phyloP scores from a whole-genome alignment of 2,113 vertebrate species.

The Rhynchomys soricoides region DNA sequence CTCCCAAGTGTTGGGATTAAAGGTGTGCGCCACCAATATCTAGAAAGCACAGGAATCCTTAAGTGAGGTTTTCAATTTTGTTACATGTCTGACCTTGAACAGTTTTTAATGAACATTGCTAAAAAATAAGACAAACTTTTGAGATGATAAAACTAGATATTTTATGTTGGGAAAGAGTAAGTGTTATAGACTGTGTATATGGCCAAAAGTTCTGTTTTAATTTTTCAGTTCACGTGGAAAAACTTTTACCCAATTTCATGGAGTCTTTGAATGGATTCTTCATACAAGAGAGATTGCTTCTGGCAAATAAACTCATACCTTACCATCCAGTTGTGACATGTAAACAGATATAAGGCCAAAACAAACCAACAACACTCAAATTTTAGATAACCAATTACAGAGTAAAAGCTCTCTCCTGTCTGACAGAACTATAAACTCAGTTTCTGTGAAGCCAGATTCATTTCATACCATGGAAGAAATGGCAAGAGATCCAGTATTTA shows the following conservation, averaged over 20 bases:
- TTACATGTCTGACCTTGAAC: neutral
- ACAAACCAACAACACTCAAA: neutral
- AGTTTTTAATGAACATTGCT: neutral
- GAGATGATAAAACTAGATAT: slow-evolving; percentile 4
- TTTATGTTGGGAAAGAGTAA: neutral
- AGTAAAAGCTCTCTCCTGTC: neutral
- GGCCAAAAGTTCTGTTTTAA: neutral
- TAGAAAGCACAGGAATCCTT: neutral
- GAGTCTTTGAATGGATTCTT: neutral
- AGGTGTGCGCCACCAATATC: neutral
- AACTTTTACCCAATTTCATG: neutral
- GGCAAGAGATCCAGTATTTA: neutral
- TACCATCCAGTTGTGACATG: neutral
- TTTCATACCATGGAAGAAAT: neutral
- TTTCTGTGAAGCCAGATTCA: neutral
- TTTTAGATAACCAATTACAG: neutral
- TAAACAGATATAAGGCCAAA: neutral
- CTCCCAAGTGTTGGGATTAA: neutral
- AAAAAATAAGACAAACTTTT: neutral
- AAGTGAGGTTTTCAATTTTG: neutral
- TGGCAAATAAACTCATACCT: neutral
- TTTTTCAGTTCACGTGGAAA: neutral
- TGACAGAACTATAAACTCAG: neutral
- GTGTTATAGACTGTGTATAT: neutral
- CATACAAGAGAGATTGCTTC: neutral